Conservation (phyloP, 2,113 vertebrate species). For the Microtus oregoni region DNA sequence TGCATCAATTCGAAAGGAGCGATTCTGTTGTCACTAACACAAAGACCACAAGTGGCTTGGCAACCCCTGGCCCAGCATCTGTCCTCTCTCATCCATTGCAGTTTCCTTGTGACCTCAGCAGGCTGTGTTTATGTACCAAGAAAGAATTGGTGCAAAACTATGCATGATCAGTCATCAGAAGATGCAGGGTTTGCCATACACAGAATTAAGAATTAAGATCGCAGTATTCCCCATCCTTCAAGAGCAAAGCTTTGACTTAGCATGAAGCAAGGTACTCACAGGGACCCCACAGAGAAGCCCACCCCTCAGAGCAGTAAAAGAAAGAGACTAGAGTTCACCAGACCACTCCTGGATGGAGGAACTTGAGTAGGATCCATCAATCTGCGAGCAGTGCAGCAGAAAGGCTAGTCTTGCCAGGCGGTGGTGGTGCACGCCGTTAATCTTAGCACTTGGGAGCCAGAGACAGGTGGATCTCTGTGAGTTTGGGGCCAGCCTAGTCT, state of each 20-base stretch:
- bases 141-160: conserved; percentile 72
- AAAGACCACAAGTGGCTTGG: conserved; percentile 39
- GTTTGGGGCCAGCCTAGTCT: too few relatives aligned
- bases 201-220: conserved; percentile 67
- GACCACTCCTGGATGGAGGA: conserved; percentile 38
- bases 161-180: conserved; percentile 68
- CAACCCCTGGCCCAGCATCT: conserved; percentile 44
- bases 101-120: neutral
- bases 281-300: conserved; percentile 10
- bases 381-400: neutral
- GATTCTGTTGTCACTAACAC: conserved; percentile 58
- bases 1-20: neutral
- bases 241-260: conserved; percentile 76
- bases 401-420: neutral
- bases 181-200: conserved; percentile 68
- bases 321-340: conserved; percentile 67
- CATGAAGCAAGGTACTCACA: conserved; percentile 68
- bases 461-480: too few relatives aligned
- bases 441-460: too few relatives aligned
- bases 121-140: conserved; percentile 37
- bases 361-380: neutral
- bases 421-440: too few relatives aligned
- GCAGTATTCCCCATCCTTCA: conserved; percentile 70
- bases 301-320: conserved; percentile 56
- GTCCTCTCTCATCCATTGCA: conserved; percentile 4